Conservation (phyloP, 2,113 vertebrate genomes). For the Galemys pyrenaicus region DNA sequence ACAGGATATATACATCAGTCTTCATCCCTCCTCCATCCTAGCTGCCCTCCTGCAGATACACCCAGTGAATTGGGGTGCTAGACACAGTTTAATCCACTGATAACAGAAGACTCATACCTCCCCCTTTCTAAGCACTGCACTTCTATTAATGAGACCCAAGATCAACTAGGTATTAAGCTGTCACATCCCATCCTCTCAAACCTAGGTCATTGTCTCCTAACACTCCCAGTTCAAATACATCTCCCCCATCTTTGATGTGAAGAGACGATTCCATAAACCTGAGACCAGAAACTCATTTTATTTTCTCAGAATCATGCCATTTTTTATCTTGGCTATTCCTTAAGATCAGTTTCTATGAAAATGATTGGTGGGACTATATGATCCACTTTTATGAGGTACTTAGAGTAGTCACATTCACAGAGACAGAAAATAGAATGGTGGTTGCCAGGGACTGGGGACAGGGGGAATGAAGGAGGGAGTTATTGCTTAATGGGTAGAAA, state of each 20-base stretch:
- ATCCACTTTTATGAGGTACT: background rate
- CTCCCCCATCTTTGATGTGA: background rate
- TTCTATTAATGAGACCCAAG: background rate
- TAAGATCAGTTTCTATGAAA: background rate
- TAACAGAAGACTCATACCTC: slow-evolving; percentile 28
- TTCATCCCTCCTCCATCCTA: background rate
- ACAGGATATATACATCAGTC: background rate
- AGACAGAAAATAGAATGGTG: background rate
- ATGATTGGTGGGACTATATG: background rate
- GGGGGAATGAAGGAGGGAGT: background rate
- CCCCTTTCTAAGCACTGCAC: background rate
- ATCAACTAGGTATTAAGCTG: background rate
- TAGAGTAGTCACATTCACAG: background rate
- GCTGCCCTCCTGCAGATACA: background rate
- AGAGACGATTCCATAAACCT: background rate
- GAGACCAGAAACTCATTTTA: background rate
- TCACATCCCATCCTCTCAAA: background rate
- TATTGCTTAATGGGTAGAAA: background rate
- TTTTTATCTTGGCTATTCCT: background rate
- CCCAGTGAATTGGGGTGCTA: background rate
- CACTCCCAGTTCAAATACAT: background rate
- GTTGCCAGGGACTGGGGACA: background rate
- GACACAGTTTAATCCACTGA: background rate
- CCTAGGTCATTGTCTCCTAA: background rate
- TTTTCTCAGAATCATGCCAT: background rate